These are phyloP conservation scores for Notechis scutatus DNA, from an alignment of 2,113 vertebrate genomes.

Conservation along the genomic window DNA sequence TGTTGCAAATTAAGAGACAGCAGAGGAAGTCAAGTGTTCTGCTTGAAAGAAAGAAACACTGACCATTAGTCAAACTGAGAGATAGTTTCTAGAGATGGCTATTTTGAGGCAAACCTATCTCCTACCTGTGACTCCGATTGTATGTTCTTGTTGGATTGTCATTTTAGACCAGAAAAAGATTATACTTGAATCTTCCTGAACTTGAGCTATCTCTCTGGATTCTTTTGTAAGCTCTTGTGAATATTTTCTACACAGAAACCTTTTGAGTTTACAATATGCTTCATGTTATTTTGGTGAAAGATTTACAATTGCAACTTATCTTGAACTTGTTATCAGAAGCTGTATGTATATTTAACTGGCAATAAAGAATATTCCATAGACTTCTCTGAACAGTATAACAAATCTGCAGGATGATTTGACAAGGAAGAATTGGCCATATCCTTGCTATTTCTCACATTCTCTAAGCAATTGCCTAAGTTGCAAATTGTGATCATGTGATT, in stretches of 20 bases:
- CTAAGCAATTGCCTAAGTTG: neutral
- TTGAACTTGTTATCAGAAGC: neutral
- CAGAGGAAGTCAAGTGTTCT: neutral
- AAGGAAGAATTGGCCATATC: neutral
- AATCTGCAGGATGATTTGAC: neutral
- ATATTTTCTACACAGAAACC: neutral
- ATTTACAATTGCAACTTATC: neutral
- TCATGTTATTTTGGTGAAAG: neutral
- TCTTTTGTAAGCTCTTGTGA: neutral
- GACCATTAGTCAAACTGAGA: neutral
- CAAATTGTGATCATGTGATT: neutral
- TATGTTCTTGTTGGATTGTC: neutral
- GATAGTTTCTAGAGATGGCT: neutral
- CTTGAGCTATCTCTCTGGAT: neutral
- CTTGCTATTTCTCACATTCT: neutral
- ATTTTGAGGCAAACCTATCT: neutral
- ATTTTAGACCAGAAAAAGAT: neutral
- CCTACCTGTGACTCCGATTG: neutral
- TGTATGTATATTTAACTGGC: neutral
- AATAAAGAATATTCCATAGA: neutral
- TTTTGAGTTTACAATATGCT: neutral
- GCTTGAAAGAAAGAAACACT: neutral
- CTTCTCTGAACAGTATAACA: neutral
- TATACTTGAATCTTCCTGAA: neutral
- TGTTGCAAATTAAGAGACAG: neutral